A percentile compares a stretch with the other conserved stretches of the same genome.
Evolutionary conservation across 23 tunicate genomes (phyloP).

Genomic region (Clavelina lepadiformis): DNA sequence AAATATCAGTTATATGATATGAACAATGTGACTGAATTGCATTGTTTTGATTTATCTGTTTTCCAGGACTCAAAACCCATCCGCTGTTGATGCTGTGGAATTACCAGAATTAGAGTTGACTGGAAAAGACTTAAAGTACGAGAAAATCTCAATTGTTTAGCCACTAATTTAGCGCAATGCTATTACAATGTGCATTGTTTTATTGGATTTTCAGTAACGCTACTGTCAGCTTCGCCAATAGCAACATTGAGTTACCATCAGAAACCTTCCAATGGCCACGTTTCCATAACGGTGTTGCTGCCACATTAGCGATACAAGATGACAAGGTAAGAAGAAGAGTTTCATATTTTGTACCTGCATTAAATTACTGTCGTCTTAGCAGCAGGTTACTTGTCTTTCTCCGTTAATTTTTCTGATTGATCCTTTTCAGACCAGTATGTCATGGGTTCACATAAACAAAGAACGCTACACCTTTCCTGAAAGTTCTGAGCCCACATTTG

Average conservation of each 20-base stretch:
- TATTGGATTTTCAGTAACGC: slow-evolving; percentile 45
- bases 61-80: slow-evolving; percentile 43
- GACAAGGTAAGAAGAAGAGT: slow-evolving; percentile 25
- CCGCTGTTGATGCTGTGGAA: slow-evolving; percentile 39
- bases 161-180: neutral
- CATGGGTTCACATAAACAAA: slow-evolving; percentile 26
- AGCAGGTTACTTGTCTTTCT: too few relatives aligned
- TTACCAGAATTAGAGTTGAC: slow-evolving; percentile 46
- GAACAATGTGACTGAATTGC: too few relatives aligned
- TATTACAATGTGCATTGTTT: neutral
- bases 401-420: neutral
- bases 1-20: too few relatives aligned
- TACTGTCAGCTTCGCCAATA: slow-evolving; percentile 32
- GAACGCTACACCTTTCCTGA: neutral
- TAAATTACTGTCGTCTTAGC: neutral
- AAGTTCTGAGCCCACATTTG: slow-evolving; percentile 22
- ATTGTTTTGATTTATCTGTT: too few relatives aligned
- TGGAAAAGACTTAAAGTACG: slow-evolving; percentile 60
- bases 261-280: slow-evolving; percentile 65
- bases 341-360: neutral
- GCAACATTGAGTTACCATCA: slow-evolving; percentile 58
- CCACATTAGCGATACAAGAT: slow-evolving; percentile 46
- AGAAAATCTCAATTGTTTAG: neutral
- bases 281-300: slow-evolving; percentile 91
- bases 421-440: slow-evolving; percentile 7